Evolutionary conservation across 2,888 invertebrate genomes (phyloP), one percentile per base, ranked within the genome.

Genomic region (Meiosimyza decipiens): DNA sequence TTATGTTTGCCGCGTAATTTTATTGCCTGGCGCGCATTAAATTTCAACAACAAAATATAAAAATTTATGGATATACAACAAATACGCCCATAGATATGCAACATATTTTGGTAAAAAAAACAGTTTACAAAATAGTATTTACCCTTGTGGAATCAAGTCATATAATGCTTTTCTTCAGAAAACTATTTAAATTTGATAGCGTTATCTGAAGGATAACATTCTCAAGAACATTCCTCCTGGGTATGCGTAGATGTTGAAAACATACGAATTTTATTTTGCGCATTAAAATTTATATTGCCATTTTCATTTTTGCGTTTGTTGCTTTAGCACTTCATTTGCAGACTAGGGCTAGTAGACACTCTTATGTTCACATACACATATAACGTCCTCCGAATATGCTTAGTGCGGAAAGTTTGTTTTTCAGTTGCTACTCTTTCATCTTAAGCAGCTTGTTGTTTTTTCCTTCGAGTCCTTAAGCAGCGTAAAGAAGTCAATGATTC

Each of bases 241-340:
- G 16, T 50, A 40, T 63, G 40, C 13, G 15, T 47, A 49, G 40
- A 63, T 49, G 18, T 16, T 40, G 47, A 9, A n/a, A 12, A 49
- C 11, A 18, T 50, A 33, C 15, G 66, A 52, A 60, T 71, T 65
- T 71, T 71, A 65, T 71, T 71, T 71, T 71, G 18, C 65, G 49
- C 65, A 71, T 71, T 71, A 51, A 59, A 71, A 71, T 71, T 71
- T 71, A 71, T 70, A 47, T 65, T 66, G 22, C n/a, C 51, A 71
- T 51, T 71, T 71, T 47, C 51, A 16, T 28, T 52, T 18, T 50
- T 59, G 13, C 16, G 62, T 12, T 33, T 54, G 57, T 49, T 15
- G 22, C 22, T 33, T 15, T 15, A 15, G 59, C 15, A 28, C 59
- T 28, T 15, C 11, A 22, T 28, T 15, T 60, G 28, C 40, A 40